Conservation (phyloP, 92 coral and sea anemone genomes). For the Heteractis magnifica region DNA sequence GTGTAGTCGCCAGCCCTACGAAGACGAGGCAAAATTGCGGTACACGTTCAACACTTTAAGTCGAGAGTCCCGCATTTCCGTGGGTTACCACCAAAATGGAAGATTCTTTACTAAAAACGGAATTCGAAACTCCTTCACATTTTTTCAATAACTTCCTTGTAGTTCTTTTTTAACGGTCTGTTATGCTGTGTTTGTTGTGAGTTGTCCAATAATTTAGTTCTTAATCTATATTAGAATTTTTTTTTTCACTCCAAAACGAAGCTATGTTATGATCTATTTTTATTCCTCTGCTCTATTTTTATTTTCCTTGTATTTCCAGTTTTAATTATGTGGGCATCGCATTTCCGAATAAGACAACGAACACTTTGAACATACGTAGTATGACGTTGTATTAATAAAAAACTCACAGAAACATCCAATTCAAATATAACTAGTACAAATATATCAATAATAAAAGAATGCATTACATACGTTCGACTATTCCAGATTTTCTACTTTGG, state of each 20-base stretch:
- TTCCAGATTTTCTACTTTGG: not conserved
- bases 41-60: constrained; percentile 1
- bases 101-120: not conserved
- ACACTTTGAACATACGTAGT: too few relatives aligned
- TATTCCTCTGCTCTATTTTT: not conserved
- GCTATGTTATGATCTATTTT: not conserved
- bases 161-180: not conserved
- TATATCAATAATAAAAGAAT: not conserved
- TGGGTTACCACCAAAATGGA: constrained; percentile 4
- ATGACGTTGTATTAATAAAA: constrained; percentile 4
- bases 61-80: constrained; percentile 1
- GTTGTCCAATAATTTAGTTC: too few relatives aligned
- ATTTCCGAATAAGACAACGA: not conserved
- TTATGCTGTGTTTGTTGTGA: not conserved
- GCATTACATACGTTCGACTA: not conserved
- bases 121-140: not conserved
- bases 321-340: not conserved
- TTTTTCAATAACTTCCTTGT: not conserved
- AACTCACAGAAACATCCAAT: constrained; percentile 3
- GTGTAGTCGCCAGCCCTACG: not conserved
- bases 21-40: constrained; percentile 9
- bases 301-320: not conserved
- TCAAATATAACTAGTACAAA: not conserved
- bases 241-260: not conserved
- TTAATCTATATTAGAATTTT: not conserved